Evolutionary conservation across 2,113 vertebrate species (phyloP).

Genomic region (Cyrtonyx montezumae): DNA sequence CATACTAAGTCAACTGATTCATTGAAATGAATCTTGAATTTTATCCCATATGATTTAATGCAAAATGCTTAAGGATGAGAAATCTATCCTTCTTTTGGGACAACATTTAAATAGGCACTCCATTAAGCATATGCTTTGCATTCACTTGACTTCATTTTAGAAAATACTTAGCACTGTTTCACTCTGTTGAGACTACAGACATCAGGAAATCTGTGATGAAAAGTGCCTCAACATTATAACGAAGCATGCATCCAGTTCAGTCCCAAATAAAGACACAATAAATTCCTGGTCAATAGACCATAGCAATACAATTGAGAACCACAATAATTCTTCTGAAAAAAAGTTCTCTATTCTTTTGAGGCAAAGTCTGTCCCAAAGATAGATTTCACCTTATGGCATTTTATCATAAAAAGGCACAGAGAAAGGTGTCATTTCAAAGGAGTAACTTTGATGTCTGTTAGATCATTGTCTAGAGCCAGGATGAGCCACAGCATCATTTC

Average conservation of each 20-base stretch:
- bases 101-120: background rate
- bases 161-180: background rate
- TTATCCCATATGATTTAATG: background rate
- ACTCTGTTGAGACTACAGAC: background rate
- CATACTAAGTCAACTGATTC: background rate
- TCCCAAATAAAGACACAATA: background rate
- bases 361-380: background rate
- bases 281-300: background rate
- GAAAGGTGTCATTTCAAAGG: background rate
- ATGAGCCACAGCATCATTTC: background rate
- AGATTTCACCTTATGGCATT: background rate
- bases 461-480: background rate
- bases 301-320: background rate
- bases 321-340: background rate
- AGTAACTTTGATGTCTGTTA: background rate
- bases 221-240: background rate
- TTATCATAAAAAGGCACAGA: background rate
- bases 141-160: background rate
- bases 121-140: background rate
- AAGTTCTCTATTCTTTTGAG: background rate
- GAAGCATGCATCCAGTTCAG: background rate
- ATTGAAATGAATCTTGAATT: background rate
- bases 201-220: constrained; percentile 24
- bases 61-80: background rate
- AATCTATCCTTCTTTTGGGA: background rate